phyloP scores from a whole-genome alignment of 23 tunicate species.

The Halocynthia roretzi region DNA sequence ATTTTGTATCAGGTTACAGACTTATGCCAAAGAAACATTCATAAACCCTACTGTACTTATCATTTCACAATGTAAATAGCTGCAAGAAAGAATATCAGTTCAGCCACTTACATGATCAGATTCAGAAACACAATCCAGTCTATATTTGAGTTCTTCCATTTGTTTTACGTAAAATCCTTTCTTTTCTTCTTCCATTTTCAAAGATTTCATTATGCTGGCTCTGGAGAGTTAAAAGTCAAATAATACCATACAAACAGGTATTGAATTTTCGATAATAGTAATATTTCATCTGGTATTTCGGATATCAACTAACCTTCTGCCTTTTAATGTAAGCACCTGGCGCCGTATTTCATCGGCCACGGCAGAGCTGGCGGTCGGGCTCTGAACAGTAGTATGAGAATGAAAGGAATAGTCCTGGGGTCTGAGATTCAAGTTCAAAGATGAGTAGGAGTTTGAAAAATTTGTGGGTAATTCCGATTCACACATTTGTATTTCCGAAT shows the following conservation, averaged over 20 bases:
- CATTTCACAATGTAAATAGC: no score
- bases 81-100: no score
- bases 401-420: background rate
- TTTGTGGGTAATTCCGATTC: background rate
- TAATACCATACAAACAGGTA: no score
- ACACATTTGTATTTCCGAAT: no score
- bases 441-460: background rate
- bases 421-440: conserved; percentile 1
- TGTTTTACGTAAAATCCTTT: conserved; percentile 37
- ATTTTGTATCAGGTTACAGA: no score
- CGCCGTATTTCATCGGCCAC: background rate
- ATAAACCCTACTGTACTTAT: no score
- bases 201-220: conserved; percentile 18
- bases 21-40: no score
- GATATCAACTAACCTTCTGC: conserved; percentile 3
- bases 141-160: conserved; percentile 29
- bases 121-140: conserved; percentile 14
- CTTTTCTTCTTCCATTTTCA: conserved; percentile 39
- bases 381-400: background rate
- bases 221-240: conserved; percentile 4
- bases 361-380: background rate
- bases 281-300: background rate
- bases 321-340: background rate
- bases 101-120: conserved; percentile 27
- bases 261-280: no score